Percentiles rank a stretch among this genome's conserved stretches.
Conservation (phyloP, 2,797 vertebrate genomes). For the Benthosema pterotum region DNA sequence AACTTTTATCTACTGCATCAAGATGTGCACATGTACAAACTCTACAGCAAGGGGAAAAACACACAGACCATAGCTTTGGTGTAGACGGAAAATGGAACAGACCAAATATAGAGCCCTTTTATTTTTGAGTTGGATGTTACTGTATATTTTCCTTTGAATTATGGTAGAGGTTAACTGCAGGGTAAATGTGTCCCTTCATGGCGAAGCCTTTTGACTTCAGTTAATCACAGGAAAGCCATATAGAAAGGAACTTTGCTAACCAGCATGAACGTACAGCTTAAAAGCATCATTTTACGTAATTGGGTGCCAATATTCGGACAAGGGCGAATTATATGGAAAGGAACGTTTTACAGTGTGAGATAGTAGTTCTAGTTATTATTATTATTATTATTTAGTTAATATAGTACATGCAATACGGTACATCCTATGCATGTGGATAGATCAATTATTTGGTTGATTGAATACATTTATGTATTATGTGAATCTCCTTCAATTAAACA, state of each 20-base stretch:
- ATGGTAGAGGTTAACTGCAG: constrained; percentile 2
- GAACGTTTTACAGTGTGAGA: not conserved
- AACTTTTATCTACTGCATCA: too few species aligned
- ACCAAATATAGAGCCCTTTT: too few species aligned
- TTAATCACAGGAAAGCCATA: constrained; percentile 31
- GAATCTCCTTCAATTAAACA: too few species aligned
- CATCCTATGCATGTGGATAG: too few species aligned
- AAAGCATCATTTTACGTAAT: constrained; percentile 22
- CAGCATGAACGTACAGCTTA: constrained; percentile 16
- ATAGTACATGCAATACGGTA: too few species aligned
- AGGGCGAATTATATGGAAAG: constrained; percentile 14
- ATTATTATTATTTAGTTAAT: too few species aligned
- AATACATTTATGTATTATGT: too few species aligned
- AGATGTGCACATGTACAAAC: too few species aligned
- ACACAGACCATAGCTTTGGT: too few species aligned
- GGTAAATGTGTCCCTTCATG: constrained; percentile 1
- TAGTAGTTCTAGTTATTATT: constrained; percentile 12
- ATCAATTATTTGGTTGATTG: not conserved
- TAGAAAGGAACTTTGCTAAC: constrained; percentile 16
- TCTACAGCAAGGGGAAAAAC: too few species aligned
- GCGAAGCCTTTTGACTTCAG: constrained; percentile 23
- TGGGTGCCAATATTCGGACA: constrained; percentile 22
- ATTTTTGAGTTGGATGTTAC: not conserved
- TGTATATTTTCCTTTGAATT: constrained; percentile 14
- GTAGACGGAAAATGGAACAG: too few species aligned